These are phyloP conservation scores for Aphaenogaster floridana DNA, from an alignment of 1,140 invertebrate species.

Conservation along the genomic window DNA sequence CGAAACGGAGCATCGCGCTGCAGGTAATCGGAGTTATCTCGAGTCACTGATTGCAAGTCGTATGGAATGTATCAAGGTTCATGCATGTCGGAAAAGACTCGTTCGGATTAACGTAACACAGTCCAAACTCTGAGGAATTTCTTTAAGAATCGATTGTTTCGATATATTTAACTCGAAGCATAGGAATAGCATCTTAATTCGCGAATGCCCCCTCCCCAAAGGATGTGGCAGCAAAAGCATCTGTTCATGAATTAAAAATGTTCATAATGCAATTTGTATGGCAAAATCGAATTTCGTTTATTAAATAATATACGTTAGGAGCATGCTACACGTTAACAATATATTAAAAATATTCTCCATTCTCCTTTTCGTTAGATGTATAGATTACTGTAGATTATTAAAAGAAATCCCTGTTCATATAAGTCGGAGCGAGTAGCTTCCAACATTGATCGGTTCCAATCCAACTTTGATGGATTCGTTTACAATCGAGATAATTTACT, in stretches of 20 bases:
- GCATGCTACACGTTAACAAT: background rate
- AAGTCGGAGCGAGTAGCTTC: background rate
- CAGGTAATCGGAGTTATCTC: slow-evolving; percentile 13
- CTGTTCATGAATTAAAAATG: background rate
- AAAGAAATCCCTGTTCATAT: background rate
- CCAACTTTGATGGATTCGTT: too few species aligned
- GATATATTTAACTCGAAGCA: background rate
- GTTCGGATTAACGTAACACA: background rate
- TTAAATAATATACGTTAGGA: slow-evolving; percentile 9
- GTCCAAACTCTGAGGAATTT: background rate
- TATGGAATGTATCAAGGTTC: background rate
- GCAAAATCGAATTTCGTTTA: slow-evolving; percentile 11
- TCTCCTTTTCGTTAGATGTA: background rate
- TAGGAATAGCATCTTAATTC: background rate
- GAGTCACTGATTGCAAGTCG: slow-evolving; percentile 13
- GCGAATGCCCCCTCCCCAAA: background rate
- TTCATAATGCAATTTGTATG: background rate
- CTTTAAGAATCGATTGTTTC: background rate
- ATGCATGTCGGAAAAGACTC: background rate
- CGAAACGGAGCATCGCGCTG: slow-evolving; percentile 40
- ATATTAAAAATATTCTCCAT: background rate
- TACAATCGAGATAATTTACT: background rate
- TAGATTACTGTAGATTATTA: background rate
- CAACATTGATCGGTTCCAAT: background rate
- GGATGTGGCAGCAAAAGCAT: background rate